These are phyloP conservation scores for Geococcyx californianus DNA, from an alignment of 2,113 vertebrate species.

Conservation along the genomic window DNA sequence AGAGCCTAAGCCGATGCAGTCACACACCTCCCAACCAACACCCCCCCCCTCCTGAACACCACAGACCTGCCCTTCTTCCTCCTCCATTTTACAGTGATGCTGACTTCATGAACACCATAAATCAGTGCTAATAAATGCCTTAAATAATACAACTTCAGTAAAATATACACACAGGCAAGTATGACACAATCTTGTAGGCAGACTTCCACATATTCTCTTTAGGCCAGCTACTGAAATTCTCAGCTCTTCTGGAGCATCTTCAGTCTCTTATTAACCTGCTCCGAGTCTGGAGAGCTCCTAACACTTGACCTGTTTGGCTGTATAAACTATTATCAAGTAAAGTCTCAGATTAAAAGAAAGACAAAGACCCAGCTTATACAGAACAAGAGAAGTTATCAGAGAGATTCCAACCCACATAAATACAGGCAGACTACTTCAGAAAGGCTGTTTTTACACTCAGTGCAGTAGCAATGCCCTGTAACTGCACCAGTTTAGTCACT, in stretches of 20 bases:
- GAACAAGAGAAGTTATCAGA: background rate
- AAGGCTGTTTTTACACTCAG: background rate
- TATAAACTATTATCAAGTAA: background rate
- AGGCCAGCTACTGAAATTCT: background rate
- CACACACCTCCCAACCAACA: background rate
- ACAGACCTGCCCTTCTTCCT: background rate
- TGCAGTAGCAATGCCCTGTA: background rate
- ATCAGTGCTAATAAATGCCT: background rate
- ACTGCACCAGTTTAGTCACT: background rate
- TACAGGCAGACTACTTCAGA: background rate
- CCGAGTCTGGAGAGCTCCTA: background rate
- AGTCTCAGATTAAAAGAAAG: background rate
- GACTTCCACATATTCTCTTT: background rate
- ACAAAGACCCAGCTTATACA: background rate
- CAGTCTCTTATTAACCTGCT: background rate
- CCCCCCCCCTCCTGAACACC: background rate
- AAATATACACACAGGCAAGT: background rate
- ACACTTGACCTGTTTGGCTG: background rate
- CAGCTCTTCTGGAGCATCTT: background rate
- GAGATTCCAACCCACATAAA: background rate
- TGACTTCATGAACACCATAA: background rate
- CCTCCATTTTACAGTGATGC: background rate
- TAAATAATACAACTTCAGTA: background rate
- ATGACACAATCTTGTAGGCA: background rate
- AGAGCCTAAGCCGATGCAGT: background rate